Evolutionary conservation across 2,797 vertebrate species (phyloP), one percentile per base, ranked within the genome.

Genomic region (Uromys caudimaculatus): DNA sequence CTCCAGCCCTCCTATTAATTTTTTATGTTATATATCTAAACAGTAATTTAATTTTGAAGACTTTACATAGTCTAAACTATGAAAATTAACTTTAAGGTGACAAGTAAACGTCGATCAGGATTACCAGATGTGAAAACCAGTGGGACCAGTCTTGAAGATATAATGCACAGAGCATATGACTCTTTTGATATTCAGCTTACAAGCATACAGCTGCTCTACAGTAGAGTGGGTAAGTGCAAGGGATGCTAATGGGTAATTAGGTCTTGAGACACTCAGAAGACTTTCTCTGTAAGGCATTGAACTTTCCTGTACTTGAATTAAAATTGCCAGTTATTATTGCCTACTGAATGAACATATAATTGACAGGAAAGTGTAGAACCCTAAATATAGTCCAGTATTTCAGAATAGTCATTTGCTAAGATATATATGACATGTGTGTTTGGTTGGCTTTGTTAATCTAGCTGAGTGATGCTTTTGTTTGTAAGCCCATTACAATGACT

Each of bases 101-200:
- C 98, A 95, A 99, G 99, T 98, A 99, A 99, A 98, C 99, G 98
- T 98, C 99, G 98, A 97, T 99, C 99, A 35, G 92, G 98, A 95
- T 98, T 99, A 89, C 99, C 99, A 41, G 98, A 99, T 97, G 98
- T 99, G 84, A 99, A 98, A 41, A 97, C 97, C 75, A 97, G 97
- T 90, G 98, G 98, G 95, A 98, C 98, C 94, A 99, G 98, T 88
- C 99, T 99, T 92, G 99, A 99, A 98, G 99, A 99, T 97, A 99
- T 99, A 98, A 99, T 99, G 99, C 99, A 98, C 90, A 99, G 99
- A 98, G 99, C 99, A 35, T 99, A 99, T 54, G 99, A 99, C 97
- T 99, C 98, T 95, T 99, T 99, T 97, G 99, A 99, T 90, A 62
- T 99, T 83, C 99, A 99, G 19, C 99, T 99, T 54, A 99, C 98